Evolutionary conservation across 2,888 invertebrate species (phyloP).

Genomic region (Nephrotoma appendiculata): DNA sequence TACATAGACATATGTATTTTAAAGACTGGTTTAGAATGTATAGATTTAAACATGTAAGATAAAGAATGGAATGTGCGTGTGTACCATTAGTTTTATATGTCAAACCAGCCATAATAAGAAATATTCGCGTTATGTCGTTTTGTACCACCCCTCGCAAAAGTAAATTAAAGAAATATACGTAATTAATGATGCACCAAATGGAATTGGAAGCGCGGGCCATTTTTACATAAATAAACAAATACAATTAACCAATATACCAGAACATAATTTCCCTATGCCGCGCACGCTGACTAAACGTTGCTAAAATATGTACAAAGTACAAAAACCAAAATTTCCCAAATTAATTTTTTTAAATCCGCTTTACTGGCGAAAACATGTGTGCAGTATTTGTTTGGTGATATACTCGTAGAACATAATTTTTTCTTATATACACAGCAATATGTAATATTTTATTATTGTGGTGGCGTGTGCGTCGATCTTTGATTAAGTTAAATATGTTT

Average conservation of each 20-base stretch:
- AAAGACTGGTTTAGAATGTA: background rate
- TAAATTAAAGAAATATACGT: too few species aligned
- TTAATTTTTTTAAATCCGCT: background rate
- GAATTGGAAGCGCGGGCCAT: background rate
- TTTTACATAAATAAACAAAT: background rate
- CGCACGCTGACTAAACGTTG: background rate
- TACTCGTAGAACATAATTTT: background rate
- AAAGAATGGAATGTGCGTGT: background rate
- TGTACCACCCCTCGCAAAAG: background rate
- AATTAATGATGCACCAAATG: background rate
- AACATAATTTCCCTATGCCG: background rate
- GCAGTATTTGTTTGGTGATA: background rate
- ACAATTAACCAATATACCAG: background rate
- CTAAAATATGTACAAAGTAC: background rate
- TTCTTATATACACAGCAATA: too few species aligned
- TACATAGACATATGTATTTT: background rate
- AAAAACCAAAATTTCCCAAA: background rate
- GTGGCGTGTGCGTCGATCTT: too few species aligned
- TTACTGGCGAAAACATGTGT: background rate
- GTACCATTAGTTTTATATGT: too few species aligned
- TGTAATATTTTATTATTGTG: too few species aligned
- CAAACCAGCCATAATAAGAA: too few species aligned
- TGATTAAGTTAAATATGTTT: too few species aligned
- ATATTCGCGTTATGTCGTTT: too few species aligned
- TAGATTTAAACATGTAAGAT: background rate